Evolutionary conservation across 2,888 invertebrate species (phyloP).

Genomic region (Ctena decussata): DNA sequence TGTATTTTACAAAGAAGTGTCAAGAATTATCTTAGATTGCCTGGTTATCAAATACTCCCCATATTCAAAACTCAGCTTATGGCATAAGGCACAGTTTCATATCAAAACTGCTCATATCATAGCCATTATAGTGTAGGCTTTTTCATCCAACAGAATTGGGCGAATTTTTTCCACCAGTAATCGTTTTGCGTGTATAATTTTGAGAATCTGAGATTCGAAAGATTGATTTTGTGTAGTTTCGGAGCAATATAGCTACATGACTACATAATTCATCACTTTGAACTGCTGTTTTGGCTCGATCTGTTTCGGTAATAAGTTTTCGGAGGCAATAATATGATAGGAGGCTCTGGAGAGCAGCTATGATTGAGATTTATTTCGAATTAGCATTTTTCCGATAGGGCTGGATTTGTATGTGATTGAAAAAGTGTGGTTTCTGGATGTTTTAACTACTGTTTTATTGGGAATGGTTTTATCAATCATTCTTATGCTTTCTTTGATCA

Average conservation of each 20-base stretch:
- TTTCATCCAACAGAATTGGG: background rate
- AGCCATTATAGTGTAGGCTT: too few relatives aligned
- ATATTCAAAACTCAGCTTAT: too few relatives aligned
- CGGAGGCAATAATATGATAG: background rate
- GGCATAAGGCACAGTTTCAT: too few relatives aligned
- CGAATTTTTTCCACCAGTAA: background rate
- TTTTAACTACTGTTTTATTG: background rate
- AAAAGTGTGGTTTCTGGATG: background rate
- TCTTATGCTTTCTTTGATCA: too few relatives aligned
- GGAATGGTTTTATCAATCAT: background rate
- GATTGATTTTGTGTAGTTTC: background rate
- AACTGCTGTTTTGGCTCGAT: background rate
- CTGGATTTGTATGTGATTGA: background rate
- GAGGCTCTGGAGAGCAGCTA: background rate
- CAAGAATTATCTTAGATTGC: too few relatives aligned
- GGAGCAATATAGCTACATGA: background rate
- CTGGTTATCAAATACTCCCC: too few relatives aligned
- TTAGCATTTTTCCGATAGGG: background rate
- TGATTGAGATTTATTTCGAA: constrained; percentile 13
- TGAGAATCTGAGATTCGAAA: background rate
- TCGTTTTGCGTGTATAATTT: background rate
- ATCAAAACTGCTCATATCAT: too few relatives aligned
- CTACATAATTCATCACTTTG: background rate
- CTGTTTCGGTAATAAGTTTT: background rate
- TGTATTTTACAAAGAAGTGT: too few relatives aligned